These are phyloP conservation scores for Xanthia togata DNA, from an alignment of 2,888 invertebrate species.

Conservation along the genomic window DNA sequence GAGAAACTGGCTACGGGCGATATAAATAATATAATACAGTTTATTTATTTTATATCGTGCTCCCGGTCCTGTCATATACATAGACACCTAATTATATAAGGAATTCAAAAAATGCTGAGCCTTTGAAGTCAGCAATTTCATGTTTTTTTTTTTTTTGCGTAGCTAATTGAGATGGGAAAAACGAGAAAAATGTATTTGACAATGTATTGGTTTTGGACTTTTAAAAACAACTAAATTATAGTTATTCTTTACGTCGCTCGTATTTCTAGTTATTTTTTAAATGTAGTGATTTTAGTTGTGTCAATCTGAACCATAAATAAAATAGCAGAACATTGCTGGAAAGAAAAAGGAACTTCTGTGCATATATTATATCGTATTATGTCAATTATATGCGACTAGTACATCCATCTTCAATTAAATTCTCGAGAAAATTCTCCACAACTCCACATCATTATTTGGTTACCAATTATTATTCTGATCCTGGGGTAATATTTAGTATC, in stretches of 20 bases:
- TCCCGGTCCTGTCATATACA: neutral
- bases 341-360: neutral
- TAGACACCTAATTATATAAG: neutral
- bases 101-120: neutral
- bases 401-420: neutral
- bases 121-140: neutral
- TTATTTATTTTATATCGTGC: neutral
- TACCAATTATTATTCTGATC: conserved; percentile 1
- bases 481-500: neutral
- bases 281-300: neutral
- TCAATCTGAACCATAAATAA: neutral
- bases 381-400: neutral
- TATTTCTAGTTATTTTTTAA: neutral
- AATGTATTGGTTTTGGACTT: neutral
- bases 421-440: neutral
- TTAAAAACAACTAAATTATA: neutral
- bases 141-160: neutral
- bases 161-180: neutral
- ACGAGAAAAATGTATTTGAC: neutral
- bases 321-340: neutral
- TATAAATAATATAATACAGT: neutral
- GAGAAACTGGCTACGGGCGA: neutral
- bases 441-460: neutral
- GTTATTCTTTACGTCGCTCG: neutral
- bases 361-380: neutral